phyloP scores from a whole-genome alignment of 2,113 vertebrate species.

The Rana temporaria region DNA sequence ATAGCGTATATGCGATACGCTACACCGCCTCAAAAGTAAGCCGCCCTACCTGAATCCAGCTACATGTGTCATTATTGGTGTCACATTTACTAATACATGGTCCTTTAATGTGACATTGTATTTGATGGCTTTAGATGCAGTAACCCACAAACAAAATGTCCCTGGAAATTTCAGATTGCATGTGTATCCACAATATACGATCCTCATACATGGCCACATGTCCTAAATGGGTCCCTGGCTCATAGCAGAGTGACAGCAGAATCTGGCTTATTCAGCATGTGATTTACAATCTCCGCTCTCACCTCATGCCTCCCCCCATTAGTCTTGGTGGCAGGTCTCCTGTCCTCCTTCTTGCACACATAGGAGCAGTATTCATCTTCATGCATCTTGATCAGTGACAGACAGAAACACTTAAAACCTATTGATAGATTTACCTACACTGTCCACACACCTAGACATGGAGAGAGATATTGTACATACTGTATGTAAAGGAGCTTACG shows the following conservation, averaged over 20 bases:
- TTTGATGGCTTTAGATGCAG: not conserved
- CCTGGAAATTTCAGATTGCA: too few species aligned
- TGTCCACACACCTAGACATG: not conserved
- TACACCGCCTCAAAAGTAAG: too few species aligned
- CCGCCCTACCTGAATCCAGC: too few species aligned
- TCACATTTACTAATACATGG: too few species aligned
- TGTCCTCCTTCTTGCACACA: constrained; percentile 1
- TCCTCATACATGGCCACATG: not conserved
- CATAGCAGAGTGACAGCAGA: not conserved
- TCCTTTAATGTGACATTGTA: too few species aligned
- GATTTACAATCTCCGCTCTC: constrained; percentile 46
- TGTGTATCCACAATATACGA: too few species aligned
- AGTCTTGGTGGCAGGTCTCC: constrained; percentile 39
- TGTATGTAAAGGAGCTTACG: too few species aligned
- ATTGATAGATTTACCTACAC: constrained; percentile 40
- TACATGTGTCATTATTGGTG: too few species aligned
- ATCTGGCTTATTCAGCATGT: constrained; percentile 26
- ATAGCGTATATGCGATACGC: too few species aligned
- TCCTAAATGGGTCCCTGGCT: not conserved
- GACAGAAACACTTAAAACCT: constrained; percentile 22
- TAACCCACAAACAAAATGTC: too few species aligned
- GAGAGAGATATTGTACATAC: too few species aligned
- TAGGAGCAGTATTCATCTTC: constrained; percentile 11
- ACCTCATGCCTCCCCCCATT: constrained; percentile 37
- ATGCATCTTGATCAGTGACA: constrained; percentile 34